Percentiles rank a stretch among this genome's conserved stretches.
Evolutionary conservation across 1,140 invertebrate genomes (phyloP).

Genomic region (Drosophila serrata): DNA sequence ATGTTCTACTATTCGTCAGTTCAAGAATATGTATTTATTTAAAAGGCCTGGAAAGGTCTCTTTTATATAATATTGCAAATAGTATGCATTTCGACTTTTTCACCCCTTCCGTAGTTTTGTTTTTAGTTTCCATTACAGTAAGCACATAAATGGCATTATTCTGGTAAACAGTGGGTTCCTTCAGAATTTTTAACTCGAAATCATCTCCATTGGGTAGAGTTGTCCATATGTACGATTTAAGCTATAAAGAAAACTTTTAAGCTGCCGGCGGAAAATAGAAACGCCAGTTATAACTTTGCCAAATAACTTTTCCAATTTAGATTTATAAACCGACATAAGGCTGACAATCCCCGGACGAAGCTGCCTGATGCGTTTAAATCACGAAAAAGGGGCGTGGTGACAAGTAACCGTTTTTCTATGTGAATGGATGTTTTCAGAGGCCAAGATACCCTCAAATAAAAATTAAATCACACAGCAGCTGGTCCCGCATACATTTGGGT

Average conservation of each 20-base stretch:
- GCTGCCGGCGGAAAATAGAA: slow-evolving; percentile 4
- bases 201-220: not conserved
- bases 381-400: not conserved
- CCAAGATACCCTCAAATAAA: not conserved
- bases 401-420: slow-evolving; percentile 2
- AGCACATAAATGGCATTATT: not conserved
- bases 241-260: slow-evolving; percentile 39
- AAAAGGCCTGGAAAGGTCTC: too few species aligned
- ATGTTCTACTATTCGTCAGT: too few species aligned
- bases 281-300: slow-evolving; percentile 2
- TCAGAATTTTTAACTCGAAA: not conserved
- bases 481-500: slow-evolving; percentile 1
- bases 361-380: slow-evolving; percentile 8
- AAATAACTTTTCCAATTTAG: slow-evolving; percentile 67
- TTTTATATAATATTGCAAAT: too few species aligned
- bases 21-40: too few species aligned
- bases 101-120: too few species aligned
- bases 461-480: slow-evolving; percentile 19
- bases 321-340: slow-evolving; percentile 49
- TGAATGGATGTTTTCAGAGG: slow-evolving; percentile 8
- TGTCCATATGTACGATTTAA: not conserved
- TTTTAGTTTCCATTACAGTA: not conserved
- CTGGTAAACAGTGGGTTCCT: not conserved
- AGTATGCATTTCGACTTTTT: too few species aligned
- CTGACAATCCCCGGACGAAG: slow-evolving; percentile 3